phyloP scores from a whole-genome alignment of 1,140 invertebrate species.

The Procambarus clarkii region DNA sequence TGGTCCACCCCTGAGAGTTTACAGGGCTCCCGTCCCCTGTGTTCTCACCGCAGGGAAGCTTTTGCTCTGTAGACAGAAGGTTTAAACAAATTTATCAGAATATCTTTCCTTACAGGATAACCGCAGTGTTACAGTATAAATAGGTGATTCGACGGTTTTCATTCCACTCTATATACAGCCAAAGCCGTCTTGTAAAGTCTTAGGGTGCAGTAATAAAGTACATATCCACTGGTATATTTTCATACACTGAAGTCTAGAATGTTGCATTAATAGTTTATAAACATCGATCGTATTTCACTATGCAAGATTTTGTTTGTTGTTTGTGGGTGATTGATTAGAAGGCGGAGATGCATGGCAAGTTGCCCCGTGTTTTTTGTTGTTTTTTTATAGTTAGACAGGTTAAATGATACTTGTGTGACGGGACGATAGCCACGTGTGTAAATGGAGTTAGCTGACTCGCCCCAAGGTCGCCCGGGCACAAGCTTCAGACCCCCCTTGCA shows the following conservation, averaged over 20 bases:
- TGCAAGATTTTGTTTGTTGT: not conserved
- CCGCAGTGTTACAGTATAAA: not conserved
- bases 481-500: not conserved
- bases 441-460: not conserved
- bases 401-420: not conserved
- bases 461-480: not conserved
- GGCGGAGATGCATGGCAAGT: not conserved
- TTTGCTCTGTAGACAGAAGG: too few relatives aligned
- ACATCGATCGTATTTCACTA: not conserved
- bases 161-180: too few relatives aligned
- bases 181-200: too few relatives aligned
- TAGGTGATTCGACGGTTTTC: too few relatives aligned
- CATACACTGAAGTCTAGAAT: too few relatives aligned
- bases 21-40: too few relatives aligned
- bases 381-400: not conserved
- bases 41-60: too few relatives aligned
- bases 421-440: not conserved
- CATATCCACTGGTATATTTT: too few relatives aligned
- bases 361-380: too few relatives aligned
- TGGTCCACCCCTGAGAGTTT: too few relatives aligned
- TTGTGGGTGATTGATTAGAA: not conserved
- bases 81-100: not conserved
- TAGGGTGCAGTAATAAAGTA: too few relatives aligned
- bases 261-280: too few relatives aligned
- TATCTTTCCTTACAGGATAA: not conserved